These are phyloP conservation scores for Tetragonula carbonaria DNA, from an alignment of 2,888 invertebrate genomes.

Conservation along the genomic window DNA sequence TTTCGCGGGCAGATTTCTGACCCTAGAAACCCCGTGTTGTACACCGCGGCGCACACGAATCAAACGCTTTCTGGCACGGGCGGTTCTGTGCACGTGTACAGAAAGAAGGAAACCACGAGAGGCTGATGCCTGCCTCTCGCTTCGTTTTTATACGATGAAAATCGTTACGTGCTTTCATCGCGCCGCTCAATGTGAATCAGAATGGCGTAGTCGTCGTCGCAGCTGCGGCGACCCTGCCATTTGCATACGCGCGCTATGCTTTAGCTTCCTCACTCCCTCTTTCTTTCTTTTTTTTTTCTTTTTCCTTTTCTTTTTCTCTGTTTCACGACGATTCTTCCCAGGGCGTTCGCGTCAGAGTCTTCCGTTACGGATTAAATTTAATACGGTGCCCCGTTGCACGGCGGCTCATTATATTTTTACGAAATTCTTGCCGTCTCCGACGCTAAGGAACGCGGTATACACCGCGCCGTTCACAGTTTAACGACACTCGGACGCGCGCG, in stretches of 20 bases:
- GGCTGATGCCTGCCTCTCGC: constrained; percentile 43
- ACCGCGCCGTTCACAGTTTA: background rate
- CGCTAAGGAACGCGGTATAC: background rate
- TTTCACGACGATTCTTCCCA: constrained; percentile 12
- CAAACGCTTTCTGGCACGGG: background rate
- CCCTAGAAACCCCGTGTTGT: background rate
- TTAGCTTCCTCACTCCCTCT: constrained; percentile 22
- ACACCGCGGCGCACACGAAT: background rate
- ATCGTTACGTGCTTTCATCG: constrained; percentile 61
- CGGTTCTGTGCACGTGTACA: background rate
- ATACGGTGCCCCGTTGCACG: constrained; percentile 41
- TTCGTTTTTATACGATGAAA: constrained; percentile 61
- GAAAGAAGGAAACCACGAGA: constrained; percentile 6
- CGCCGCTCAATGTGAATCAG: constrained; percentile 47
- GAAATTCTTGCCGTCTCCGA: constrained; percentile 31
- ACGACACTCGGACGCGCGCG: background rate
- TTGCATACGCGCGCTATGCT: constrained; percentile 58
- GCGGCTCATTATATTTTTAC: constrained; percentile 44
- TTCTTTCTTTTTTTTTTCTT: background rate
- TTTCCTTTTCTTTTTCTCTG: background rate
- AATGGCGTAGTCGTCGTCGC: constrained; percentile 46
- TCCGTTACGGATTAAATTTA: constrained; percentile 63
- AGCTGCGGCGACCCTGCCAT: constrained; percentile 56
- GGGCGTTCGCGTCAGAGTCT: constrained; percentile 35
- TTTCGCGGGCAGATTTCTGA: background rate